Percentiles rank a stretch among this genome's conserved stretches.
Conservation (phyloP, 2,797 vertebrate genomes). For the Gymnothorax reevesii region DNA sequence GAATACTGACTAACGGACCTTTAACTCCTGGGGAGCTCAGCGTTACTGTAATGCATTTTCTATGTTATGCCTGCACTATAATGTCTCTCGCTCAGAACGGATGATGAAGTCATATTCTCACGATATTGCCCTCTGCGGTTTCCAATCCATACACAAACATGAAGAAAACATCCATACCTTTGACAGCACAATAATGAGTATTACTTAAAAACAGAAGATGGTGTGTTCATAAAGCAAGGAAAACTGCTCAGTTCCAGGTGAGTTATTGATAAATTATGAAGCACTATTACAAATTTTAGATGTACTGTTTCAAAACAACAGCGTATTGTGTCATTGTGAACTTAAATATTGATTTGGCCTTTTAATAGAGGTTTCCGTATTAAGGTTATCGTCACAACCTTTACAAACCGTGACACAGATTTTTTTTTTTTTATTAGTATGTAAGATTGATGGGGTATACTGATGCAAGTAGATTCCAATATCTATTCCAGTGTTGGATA, state of each 20-base stretch:
- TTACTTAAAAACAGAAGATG: not conserved
- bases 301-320: not conserved
- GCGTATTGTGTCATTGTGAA: not conserved
- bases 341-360: not conserved
- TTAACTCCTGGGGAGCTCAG: not conserved
- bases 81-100: not conserved
- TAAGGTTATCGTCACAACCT: not conserved
- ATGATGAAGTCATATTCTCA: not conserved
- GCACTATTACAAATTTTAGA: not conserved
- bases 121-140: not conserved
- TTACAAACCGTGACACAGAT: not conserved
- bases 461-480: not conserved
- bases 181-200: not conserved
- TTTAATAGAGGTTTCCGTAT: not conserved
- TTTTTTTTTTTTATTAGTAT: not conserved
- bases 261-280: too few species aligned
- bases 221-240: not conserved
- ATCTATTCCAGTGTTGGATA: not conserved
- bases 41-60: slow-evolving; percentile 9
- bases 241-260: not conserved
- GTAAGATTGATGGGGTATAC: not conserved
- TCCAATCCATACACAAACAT: not conserved
- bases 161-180: not conserved
- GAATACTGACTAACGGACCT: not conserved
- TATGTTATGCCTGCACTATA: not conserved